Conservation (phyloP, 1,140 invertebrate species). For the Pentalonia nigronervosa region DNA sequence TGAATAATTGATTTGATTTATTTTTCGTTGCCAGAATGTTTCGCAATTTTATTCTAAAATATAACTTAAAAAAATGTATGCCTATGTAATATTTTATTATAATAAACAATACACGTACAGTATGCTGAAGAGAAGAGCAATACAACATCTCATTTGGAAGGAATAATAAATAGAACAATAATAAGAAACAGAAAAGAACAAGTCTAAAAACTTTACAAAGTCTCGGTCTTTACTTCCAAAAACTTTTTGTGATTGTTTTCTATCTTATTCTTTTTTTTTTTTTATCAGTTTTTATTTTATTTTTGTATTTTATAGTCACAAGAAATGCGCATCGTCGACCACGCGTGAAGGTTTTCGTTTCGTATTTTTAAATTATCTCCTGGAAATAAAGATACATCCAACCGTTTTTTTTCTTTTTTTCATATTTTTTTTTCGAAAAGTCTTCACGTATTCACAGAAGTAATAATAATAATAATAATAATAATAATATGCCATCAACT, state of each 20-base stretch:
- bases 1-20: background rate
- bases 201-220: constrained; percentile 41
- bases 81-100: background rate
- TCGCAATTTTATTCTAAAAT: background rate
- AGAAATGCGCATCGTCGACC: background rate
- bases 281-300: constrained; percentile 36
- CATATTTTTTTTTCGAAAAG: background rate
- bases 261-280: constrained; percentile 2
- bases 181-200: constrained; percentile 23
- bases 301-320: background rate
- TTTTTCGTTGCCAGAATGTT: background rate
- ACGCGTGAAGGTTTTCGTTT: background rate
- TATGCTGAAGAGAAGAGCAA: background rate
- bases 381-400: background rate
- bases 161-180: constrained; percentile 34
- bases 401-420: background rate
- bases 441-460: background rate
- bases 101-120: too few relatives aligned
- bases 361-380: background rate
- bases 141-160: background rate
- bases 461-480: background rate
- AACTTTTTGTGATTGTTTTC: constrained; percentile 45
- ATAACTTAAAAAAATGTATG: background rate
- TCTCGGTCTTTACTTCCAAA: constrained; percentile 27
- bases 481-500: background rate